Evolutionary conservation across 2,888 invertebrate genomes (phyloP), one percentile per base, ranked within the genome.

Genomic region (Augochlorella aurata): DNA sequence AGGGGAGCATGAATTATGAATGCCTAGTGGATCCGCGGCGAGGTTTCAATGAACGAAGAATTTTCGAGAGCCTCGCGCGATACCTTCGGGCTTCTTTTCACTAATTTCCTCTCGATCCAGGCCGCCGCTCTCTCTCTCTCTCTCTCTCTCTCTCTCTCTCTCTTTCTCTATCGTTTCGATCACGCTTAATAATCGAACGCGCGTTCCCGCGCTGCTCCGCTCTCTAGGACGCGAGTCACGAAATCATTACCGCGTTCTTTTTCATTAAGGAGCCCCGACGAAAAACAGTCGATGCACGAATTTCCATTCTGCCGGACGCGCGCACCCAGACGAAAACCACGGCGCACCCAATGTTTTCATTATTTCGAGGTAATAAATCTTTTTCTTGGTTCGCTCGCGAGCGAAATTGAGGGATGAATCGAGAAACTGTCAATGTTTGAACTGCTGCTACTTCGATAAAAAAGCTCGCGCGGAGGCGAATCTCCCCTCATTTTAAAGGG

Each of bases 111-210:
- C 66, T n/a, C 69, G 29, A 29, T n/a, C 38, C 38, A 44, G 44
- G n/a, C 65, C 65, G 44, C 54, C 1, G 12, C 21, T 12, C 54
- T 21, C 21, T 12, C 21, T n/a, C n/a, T n/a, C n/a, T n/a, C n/a
- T n/a, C n/a, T n/a, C n/a, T n/a, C n/a, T n/a, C n/a, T n/a, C n/a
- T n/a, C n/a, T n/a, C n/a, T n/a, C n/a, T n/a, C n/a, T n/a, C n/a
- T n/a, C n/a, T n/a, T n/a, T n/a, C n/a, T n/a, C n/a, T n/a, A n/a
- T 58, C 54, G 54, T 54, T 77, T 54, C 63, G 50, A 76, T 69
- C 77, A 18, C 52, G 16, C 9, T 77, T 72, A 61, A 80, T 68
- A 77, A 68, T 67, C 29, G 47, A 52, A 50, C 47, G 38, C 29
- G 54, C 54, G 21, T 21, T 21, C 10, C 21, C 21, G 21, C 1